Conservation (phyloP, 2,888 invertebrate species). For the Drosophila mulleri region DNA sequence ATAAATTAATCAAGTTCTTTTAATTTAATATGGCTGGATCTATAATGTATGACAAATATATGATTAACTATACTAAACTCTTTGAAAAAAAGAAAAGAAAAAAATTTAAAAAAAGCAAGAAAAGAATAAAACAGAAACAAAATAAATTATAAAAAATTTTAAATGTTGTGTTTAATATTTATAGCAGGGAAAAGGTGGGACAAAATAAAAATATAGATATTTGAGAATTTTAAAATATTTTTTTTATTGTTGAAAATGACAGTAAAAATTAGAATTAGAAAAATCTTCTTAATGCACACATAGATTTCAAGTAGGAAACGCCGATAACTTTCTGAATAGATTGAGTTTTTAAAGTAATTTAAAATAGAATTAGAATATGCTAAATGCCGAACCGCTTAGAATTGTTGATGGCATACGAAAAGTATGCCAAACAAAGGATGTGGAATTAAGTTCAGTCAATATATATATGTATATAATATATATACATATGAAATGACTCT, state of each 20-base stretch:
- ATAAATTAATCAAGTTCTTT: conserved; percentile 50
- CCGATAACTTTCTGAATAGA: neutral
- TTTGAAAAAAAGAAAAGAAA: conserved; percentile 43
- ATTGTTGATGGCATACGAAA: neutral
- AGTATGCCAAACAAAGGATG: neutral
- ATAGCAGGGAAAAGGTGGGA: neutral
- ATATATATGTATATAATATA: too few relatives aligned
- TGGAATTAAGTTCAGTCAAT: too few relatives aligned
- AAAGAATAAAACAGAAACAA: conserved; percentile 53
- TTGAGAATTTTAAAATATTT: too few relatives aligned
- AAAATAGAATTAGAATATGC: too few relatives aligned
- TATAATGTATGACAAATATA: conserved; percentile 70
- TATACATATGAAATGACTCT: too few relatives aligned
- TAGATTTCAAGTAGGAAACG: too few relatives aligned
- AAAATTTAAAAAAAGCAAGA: conserved; percentile 39
- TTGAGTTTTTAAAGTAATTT: too few relatives aligned
- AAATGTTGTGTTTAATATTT: conserved; percentile 23
- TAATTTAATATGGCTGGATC: conserved; percentile 69
- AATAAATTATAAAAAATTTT: conserved; percentile 64
- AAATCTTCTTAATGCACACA: too few relatives aligned
- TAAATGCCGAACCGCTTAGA: neutral
- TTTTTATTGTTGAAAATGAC: too few relatives aligned
- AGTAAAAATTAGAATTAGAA: too few relatives aligned
- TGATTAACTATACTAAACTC: conserved; percentile 44
- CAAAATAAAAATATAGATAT: too few relatives aligned